phyloP scores from a whole-genome alignment of 2,113 vertebrate species.

The Puntigrus tetrazona region DNA sequence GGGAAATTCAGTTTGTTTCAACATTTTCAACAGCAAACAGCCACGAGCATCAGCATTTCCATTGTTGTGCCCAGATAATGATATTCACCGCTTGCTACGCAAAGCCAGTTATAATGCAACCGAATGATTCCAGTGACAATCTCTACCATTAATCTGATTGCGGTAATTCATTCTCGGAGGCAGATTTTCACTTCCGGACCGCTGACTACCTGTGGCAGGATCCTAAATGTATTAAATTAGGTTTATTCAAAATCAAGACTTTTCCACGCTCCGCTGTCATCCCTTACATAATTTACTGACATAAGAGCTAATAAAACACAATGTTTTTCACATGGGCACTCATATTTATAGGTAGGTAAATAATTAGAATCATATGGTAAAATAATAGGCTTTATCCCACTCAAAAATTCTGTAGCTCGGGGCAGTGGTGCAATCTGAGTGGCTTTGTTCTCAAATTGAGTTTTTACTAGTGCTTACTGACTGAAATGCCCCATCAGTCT shows the following conservation, averaged over 20 bases:
- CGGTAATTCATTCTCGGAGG: conserved; percentile 66
- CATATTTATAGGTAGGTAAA: conserved; percentile 73
- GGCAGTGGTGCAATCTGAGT: conserved; percentile 74
- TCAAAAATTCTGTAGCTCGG: conserved; percentile 72
- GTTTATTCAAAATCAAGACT: conserved; percentile 71
- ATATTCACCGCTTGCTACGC: conserved; percentile 57
- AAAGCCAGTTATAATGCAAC: conserved; percentile 60
- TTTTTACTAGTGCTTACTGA: conserved; percentile 53
- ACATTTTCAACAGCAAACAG: conserved; percentile 70
- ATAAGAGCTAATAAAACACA: conserved; percentile 72
- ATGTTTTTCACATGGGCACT: conserved; percentile 74
- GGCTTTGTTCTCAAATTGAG: conserved; percentile 48
- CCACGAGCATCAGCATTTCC: conserved; percentile 64
- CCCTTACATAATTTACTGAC: conserved; percentile 64
- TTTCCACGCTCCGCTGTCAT: conserved; percentile 46
- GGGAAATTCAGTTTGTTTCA: conserved; percentile 63
- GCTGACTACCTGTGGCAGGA: conserved; percentile 67
- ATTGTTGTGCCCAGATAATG: conserved; percentile 70
- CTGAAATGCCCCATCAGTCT: conserved; percentile 51
- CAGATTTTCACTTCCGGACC: conserved; percentile 51
- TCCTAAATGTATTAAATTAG: conserved; percentile 73
- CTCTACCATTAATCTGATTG: conserved; percentile 77
- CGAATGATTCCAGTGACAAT: conserved; percentile 71
- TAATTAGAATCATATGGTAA: conserved; percentile 79
- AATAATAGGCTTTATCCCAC: conserved; percentile 73